Evolutionary conservation across 2,797 vertebrate genomes (phyloP), one percentile per base, ranked within the genome.

Genomic region (Phyllotis vaccarum): DNA sequence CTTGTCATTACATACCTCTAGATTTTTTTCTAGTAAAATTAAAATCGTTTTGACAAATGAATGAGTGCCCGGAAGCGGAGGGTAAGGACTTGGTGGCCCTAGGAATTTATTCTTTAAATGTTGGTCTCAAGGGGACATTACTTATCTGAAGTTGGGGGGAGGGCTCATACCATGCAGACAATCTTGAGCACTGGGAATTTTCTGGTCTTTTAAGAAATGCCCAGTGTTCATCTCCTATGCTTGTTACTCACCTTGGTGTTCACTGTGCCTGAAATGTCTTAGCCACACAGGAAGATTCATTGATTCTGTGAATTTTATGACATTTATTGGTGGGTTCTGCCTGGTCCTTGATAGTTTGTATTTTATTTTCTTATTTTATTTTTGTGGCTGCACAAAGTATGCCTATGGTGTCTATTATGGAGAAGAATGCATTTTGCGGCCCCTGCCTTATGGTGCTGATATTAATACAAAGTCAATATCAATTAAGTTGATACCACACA

Each of bases 121-220:
- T 29, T 68, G 29, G 37, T 31, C 34, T 83, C 29, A 81, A 40
- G n/a, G 43, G 37, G 58, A 9, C 46, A 74, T 21, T 14, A 31
- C 49, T 80, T 62, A 58, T 29, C 19, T 52, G 21, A 78, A 43
- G 52, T n/a, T n/a, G 52, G 4, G 49, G 19, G 27, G 75, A 12
- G 27, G 75, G 12, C 56, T 89, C 43, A 70, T 52, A 4, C 16
- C 60, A 72, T 79, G 22, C 40, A 62, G 37, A 83, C 92, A 43
- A 37, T 86, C 43, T 86, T 62, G 34, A 93, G 52, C 78, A 22
- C 24, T 72, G 21, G 46, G 4, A 14, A 46, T 64, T 85, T 97
- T 93, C 40, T 94, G 54, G 31, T 27, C 4, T 96, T 92, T 60
- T 66, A 88, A 66, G 60, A 88, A 64, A 58, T 94, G n/a, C 72